Conservation (phyloP, 1,140 invertebrate genomes). For the Heliconius hewitsoni region DNA sequence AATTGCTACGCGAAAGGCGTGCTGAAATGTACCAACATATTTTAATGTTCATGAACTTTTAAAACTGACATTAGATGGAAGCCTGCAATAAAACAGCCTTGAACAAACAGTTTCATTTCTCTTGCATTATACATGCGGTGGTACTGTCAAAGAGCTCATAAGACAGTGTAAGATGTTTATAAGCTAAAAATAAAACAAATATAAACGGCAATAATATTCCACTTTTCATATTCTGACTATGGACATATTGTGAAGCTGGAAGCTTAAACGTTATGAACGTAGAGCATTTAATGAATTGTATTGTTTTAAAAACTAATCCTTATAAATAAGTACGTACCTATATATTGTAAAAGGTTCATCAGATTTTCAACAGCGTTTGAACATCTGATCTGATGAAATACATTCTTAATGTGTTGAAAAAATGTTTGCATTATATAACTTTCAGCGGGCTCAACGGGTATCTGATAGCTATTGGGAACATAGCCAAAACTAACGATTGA, state of each 20-base stretch:
- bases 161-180: conserved; percentile 22
- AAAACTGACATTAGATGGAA: conserved; percentile 44
- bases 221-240: neutral
- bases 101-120: conserved; percentile 39
- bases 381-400: too few species aligned
- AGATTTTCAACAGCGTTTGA: neutral
- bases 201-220: conserved; percentile 8
- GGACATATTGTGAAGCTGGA: neutral
- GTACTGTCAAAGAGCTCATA: conserved; percentile 24
- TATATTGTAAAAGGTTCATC: neutral
- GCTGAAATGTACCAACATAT: conserved; percentile 41
- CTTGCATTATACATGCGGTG: conserved; percentile 40
- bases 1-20: conserved; percentile 29
- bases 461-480: conserved; percentile 53
- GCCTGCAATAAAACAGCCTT: conserved; percentile 39
- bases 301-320: neutral
- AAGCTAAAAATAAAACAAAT: conserved; percentile 17
- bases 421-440: conserved; percentile 38
- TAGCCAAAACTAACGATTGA: conserved; percentile 57
- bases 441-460: conserved; percentile 51
- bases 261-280: neutral
- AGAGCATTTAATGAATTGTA: neutral
- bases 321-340: neutral
- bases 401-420: neutral
- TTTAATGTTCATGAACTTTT: conserved; percentile 46